phyloP scores from a whole-genome alignment of 2,797 vertebrate genomes.

The Fratercula arctica region DNA sequence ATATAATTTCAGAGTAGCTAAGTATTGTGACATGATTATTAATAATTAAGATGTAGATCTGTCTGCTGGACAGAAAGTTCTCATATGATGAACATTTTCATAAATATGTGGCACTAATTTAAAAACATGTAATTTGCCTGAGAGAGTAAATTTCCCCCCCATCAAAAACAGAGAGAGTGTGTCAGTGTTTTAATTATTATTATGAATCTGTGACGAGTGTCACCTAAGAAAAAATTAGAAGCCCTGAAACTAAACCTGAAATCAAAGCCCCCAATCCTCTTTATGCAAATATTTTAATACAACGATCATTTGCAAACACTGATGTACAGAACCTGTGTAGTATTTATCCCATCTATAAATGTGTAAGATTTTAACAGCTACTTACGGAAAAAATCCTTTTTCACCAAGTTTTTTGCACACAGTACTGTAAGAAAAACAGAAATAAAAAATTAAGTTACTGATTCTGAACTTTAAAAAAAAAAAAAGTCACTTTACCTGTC shows the following conservation, averaged over 20 bases:
- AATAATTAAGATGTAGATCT: neutral
- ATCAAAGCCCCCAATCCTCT: neutral
- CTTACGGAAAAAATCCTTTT: constrained; percentile 99
- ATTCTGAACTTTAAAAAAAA: neutral
- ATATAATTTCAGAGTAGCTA: neutral
- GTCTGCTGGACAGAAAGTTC: neutral
- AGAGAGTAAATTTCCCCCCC: neutral
- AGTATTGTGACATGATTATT: neutral
- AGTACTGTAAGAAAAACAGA: constrained; percentile 86
- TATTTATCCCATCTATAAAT: constrained; percentile 13
- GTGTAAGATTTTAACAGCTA: constrained; percentile 66
- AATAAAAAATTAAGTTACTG: constrained; percentile 47
- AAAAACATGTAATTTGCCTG: neutral
- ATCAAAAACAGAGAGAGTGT: neutral
- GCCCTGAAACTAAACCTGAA: neutral
- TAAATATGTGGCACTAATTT: neutral
- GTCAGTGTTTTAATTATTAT: neutral
- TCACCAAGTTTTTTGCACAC: constrained; percentile 97
- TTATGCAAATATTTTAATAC: neutral
- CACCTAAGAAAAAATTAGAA: neutral
- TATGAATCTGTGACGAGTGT: neutral
- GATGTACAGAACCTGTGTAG: neutral
- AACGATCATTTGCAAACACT: neutral
- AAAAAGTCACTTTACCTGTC: neutral
- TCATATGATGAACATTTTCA: neutral